Base-by-base conservation (phyloP, 2,888 invertebrate genomes). In the Drosophila tripunctata region DNA sequence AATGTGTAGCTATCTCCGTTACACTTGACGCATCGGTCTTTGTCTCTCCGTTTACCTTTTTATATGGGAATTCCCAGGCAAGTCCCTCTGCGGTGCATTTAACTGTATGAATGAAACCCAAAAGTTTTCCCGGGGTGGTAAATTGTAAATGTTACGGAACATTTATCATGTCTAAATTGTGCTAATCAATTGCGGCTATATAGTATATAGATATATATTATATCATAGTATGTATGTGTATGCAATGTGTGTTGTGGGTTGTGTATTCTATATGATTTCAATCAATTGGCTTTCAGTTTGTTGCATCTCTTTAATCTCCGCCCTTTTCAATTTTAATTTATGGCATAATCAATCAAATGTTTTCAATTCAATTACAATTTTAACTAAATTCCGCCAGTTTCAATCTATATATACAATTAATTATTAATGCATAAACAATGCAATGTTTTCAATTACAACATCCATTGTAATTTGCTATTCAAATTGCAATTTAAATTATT, bases 111-210 rank as follows among this genome's bases (percentile, higher is more conserved):
- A 68, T 61, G 55, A 17, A 40, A 22, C 30, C 43, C 54, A 36
- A 70, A 63, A 51, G 40, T 47, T 57, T 66, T 58, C 47, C 36
- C 27, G 27, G 40, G 24, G 33, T 8, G 24, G 33, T 8, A 38
- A 48, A 48, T 36, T 48, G 40, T 61, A 55, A 64, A 51, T 62
- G 45, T 55, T 56, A 56, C 56, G 61, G 48, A 45, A 63, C 68
- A 78, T 78, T 81, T 78, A 78, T 78, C 66, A 74, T 69, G 69
- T 47, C 81, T 48, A 80, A 80, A 78, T 63, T 62, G 62, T 54
- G 62, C 69, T 67, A 77, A 80, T 83, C 84, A 84, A 75, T 68
- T 84, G 67, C 56, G 41, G 56, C 48, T 62, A 43, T 54, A 52
- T 58, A 45, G 19, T 51, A 12, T 14, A 10, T 24, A 10, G 24